phyloP scores from a whole-genome alignment of 2,797 vertebrate species.

The Epinephelus awoara region DNA sequence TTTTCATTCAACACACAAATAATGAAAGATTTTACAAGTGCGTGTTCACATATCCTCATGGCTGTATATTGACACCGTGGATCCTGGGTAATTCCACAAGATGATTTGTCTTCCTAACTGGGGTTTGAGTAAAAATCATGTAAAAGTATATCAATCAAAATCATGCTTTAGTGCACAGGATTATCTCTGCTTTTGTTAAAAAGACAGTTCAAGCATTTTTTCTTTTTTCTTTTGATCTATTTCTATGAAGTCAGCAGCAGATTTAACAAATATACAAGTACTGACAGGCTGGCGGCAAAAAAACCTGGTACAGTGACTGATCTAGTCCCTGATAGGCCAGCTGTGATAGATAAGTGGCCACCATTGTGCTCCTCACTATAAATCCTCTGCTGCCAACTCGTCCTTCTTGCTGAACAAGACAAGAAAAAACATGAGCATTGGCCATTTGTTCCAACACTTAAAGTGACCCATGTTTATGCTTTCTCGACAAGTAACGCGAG shows the following conservation, averaged over 20 bases:
- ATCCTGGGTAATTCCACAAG: not conserved
- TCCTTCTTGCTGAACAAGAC: not conserved
- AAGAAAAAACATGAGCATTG: not conserved
- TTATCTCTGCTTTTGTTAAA: not conserved
- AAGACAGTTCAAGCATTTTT: not conserved
- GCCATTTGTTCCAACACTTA: not conserved
- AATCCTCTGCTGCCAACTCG: not conserved
- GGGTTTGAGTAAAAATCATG: not conserved
- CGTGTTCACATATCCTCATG: not conserved
- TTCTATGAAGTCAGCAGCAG: not conserved
- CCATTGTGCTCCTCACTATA: not conserved
- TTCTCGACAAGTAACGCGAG: not conserved
- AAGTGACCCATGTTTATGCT: not conserved
- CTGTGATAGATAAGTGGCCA: not conserved
- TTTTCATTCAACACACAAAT: constrained; percentile 36
- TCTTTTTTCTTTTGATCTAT: not conserved
- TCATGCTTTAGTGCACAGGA: not conserved
- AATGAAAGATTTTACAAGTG: constrained; percentile 3
- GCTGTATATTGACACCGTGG: not conserved
- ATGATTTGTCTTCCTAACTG: not conserved
- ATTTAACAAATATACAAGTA: not conserved
- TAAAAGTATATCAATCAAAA: not conserved
- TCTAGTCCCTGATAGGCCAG: not conserved
- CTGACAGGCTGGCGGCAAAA: too few species aligned
- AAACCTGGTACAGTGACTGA: too few species aligned